These are phyloP conservation scores for Eptatretus atami DNA, from an alignment of 2,797 vertebrate species.

Conservation along the genomic window DNA sequence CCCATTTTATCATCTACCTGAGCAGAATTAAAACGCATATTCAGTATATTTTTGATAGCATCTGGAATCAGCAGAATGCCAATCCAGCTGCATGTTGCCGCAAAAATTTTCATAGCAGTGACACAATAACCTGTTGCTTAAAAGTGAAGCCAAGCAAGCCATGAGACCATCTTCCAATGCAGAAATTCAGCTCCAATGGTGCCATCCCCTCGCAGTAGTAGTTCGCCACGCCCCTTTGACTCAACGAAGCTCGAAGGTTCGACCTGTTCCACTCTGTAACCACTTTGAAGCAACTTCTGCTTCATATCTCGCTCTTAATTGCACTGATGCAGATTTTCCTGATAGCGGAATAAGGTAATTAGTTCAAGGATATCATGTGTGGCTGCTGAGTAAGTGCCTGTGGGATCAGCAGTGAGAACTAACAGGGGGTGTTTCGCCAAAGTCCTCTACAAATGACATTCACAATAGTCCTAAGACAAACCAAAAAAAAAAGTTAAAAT, in stretches of 20 bases:
- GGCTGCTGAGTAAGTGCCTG: not conserved
- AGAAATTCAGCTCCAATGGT: slow-evolving; percentile 45
- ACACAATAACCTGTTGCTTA: slow-evolving; percentile 58
- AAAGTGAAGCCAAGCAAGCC: slow-evolving; percentile 49
- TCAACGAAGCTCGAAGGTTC: slow-evolving; percentile 36
- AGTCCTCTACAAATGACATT: too few relatives aligned
- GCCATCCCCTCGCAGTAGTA: slow-evolving; percentile 55
- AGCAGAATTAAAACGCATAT: not conserved
- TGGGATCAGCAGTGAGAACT: too few relatives aligned
- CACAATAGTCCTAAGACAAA: too few relatives aligned
- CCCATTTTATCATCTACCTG: too few relatives aligned
- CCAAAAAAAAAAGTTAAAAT: too few relatives aligned
- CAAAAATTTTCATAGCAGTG: not conserved
- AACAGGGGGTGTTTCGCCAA: too few relatives aligned
- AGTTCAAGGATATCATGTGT: too few relatives aligned
- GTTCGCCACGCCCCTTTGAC: slow-evolving; percentile 66
- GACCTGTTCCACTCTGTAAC: slow-evolving; percentile 63
- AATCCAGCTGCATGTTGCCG: too few relatives aligned
- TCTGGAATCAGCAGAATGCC: too few relatives aligned
- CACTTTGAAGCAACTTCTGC: slow-evolving; percentile 69
- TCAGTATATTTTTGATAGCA: not conserved
- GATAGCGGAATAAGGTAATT: not conserved
- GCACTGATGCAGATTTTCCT: slow-evolving; percentile 86
- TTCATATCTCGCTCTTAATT: slow-evolving; percentile 79
- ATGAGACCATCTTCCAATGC: slow-evolving; percentile 79